Base-by-base conservation (phyloP, 2,113 vertebrate genomes). In the Alouatta palliata region DNA sequence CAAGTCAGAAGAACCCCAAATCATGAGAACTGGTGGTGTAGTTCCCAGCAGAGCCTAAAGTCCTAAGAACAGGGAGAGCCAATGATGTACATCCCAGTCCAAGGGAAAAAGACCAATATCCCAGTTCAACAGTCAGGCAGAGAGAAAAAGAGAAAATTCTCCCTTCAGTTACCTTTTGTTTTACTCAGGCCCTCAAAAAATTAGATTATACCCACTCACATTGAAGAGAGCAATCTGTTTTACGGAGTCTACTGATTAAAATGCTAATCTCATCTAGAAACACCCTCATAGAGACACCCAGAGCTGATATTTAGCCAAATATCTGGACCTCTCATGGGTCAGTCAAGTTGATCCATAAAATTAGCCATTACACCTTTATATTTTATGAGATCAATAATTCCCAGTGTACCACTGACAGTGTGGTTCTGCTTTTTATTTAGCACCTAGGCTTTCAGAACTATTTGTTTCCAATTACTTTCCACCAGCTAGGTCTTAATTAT, bases 351-450 rank as follows among this genome's bases (percentile, higher is more conserved):
- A 80, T 30, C 58, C 14, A 85, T 54, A 90, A 85, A 93, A 86
- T 71, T 77, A 58, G 68, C 32, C 1, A 45, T 70, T 19, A 45
- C 14, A 68, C 4, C 1, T 81, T 54, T 80, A n/a, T 14, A 64
- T 80, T 92, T 95, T 83, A 94, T 95, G 87, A 86, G 20, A 35
- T 85, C 17, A 73, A 43, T 17, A 56, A 79, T 90, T 87, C 8
- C 25, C 8, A 66, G 21, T 91, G 9, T 47, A 27, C 11, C 14
- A 3, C 4, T 90, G 84, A 70, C 19, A 77, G 16, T 45, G 20
- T 80, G 9, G 43, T 47, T 87, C 10, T 82, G 4, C 4, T 61
- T 83, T 61, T 87, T 19, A 84, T 54, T 54, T 83, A 90, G 13
- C 16, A 77, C 6, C 2, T n/a, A 54, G 6, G 13, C n/a, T 89